Conservation (phyloP, 2,888 invertebrate species). For the Ypsolopha scabrella region DNA sequence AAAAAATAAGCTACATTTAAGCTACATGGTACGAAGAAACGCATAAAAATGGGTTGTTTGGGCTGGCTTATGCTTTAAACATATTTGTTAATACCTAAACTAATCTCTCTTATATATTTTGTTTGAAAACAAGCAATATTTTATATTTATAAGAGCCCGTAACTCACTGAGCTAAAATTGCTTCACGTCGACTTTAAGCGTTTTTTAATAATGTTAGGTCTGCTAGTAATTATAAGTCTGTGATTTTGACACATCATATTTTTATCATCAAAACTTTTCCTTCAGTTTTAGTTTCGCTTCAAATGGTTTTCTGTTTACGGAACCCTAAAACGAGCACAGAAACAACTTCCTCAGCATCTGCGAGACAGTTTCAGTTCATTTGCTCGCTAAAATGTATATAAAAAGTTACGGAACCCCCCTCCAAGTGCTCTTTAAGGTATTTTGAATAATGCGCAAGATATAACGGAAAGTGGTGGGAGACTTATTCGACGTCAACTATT, state of each 20-base stretch:
- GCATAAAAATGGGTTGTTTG: too few species aligned
- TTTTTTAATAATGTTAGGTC: too few species aligned
- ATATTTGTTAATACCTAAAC: too few species aligned
- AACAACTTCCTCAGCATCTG: slow-evolving; percentile 38
- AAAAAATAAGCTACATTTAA: too few species aligned
- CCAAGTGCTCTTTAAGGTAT: slow-evolving; percentile 47
- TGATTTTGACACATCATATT: not conserved
- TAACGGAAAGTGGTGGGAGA: not conserved
- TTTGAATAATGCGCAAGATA: slow-evolving; percentile 41
- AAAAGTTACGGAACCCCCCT: slow-evolving; percentile 58
- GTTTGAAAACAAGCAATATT: too few species aligned
- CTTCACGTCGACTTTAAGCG: too few species aligned
- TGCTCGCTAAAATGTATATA: slow-evolving; percentile 59
- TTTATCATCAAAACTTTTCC: not conserved
- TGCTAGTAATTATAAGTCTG: not conserved
- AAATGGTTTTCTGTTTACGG: not conserved
- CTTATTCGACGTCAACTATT: too few species aligned
- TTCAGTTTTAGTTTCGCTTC: not conserved
- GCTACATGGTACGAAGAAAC: too few species aligned
- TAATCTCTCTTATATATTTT: too few species aligned
- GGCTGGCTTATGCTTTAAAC: too few species aligned
- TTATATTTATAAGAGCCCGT: too few species aligned
- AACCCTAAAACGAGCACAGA: slow-evolving; percentile 18
- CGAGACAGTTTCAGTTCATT: slow-evolving; percentile 60
- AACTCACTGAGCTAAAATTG: too few species aligned